Percentiles rank a stretch among this genome's conserved stretches.
These are phyloP conservation scores for Chlorospingus flavigularis DNA, from an alignment of 2,797 vertebrate genomes.

Conservation along the genomic window DNA sequence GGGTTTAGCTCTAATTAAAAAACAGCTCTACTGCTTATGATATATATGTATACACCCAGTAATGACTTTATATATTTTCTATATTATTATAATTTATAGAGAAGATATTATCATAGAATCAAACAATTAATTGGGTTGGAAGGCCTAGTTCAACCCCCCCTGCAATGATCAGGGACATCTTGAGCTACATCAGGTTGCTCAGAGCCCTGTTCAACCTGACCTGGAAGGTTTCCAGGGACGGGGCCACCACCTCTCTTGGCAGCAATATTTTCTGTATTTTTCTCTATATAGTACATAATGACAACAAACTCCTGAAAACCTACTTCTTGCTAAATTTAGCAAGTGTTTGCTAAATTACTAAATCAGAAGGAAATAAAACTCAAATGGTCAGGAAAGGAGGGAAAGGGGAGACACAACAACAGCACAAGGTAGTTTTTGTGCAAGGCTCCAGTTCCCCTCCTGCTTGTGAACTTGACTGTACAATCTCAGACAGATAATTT, in stretches of 20 bases:
- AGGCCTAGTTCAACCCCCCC: fast-evolving
- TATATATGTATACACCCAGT: background rate
- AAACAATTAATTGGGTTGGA: background rate
- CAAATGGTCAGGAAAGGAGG: background rate
- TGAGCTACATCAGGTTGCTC: background rate
- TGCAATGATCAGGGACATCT: background rate
- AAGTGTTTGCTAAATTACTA: background rate
- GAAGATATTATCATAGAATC: background rate
- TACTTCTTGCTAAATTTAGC: background rate
- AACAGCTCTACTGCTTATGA: background rate
- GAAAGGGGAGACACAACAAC: fast-evolving
- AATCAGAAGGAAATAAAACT: background rate
- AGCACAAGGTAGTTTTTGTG: background rate
- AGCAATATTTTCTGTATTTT: background rate
- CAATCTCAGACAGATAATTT: background rate
- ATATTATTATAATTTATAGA: background rate
- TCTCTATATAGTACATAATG: background rate
- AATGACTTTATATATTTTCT: background rate
- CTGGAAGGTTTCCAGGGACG: background rate
- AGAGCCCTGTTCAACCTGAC: background rate
- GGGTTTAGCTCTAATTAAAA: background rate
- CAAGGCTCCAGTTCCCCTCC: background rate
- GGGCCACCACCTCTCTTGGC: background rate
- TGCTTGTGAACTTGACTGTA: background rate
- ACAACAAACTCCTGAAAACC: background rate